Evolutionary conservation across 2,888 invertebrate species (phyloP).

Genomic region (Molanna angustata): DNA sequence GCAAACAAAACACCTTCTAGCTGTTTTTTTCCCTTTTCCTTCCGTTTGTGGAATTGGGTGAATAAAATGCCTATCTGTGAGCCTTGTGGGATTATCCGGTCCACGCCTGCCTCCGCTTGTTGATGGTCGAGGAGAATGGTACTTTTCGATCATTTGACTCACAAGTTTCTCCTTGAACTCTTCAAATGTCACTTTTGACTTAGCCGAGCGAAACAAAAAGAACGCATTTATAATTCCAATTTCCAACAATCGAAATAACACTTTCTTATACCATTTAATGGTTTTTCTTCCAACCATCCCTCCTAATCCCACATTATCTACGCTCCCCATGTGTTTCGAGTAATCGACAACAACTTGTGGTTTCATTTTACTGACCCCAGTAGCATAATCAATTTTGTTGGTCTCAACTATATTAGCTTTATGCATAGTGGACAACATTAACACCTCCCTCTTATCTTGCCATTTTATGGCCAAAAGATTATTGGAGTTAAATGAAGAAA

Average conservation of each 20-base stretch:
- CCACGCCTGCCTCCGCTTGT: background rate
- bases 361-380: background rate
- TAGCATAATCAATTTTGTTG: background rate
- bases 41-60: background rate
- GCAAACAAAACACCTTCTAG: constrained; percentile 1
- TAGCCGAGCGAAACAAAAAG: background rate
- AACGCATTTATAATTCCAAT: background rate
- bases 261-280: constrained; percentile 5
- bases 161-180: background rate
- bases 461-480: background rate
- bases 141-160: background rate
- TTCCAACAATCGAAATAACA: constrained; percentile 1
- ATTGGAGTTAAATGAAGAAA: background rate
- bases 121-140: background rate
- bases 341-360: background rate
- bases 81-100: background rate
- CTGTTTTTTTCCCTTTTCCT: background rate
- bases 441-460: background rate
- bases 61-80: background rate
- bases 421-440: background rate
- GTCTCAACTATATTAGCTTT: background rate
- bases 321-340: background rate
- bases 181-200: background rate
- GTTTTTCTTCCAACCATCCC: background rate
- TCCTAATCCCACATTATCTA: background rate